Conservation (phyloP, 1,140 invertebrate genomes). For the Trypoxylus dichotomus region DNA sequence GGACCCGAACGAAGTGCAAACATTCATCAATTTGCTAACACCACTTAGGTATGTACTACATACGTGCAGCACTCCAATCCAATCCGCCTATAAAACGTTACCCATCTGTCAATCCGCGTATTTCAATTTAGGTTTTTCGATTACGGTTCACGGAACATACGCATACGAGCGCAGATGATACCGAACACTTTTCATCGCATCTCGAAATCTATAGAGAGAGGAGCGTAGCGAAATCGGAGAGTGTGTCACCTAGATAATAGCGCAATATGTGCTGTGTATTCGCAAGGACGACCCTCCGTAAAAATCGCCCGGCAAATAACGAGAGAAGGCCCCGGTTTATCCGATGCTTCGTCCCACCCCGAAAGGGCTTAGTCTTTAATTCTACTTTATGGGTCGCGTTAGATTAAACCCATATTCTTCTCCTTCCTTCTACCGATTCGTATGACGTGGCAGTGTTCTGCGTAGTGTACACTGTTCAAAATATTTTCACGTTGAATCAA, state of each 20-base stretch:
- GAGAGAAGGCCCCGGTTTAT: neutral
- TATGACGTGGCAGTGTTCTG: neutral
- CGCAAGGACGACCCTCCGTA: slow-evolving; percentile 11
- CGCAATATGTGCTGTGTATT: neutral
- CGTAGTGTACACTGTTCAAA: neutral
- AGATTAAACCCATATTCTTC: slow-evolving; percentile 16
- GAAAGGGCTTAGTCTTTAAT: slow-evolving; percentile 17
- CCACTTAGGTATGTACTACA: neutral
- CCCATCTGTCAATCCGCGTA: slow-evolving; percentile 13
- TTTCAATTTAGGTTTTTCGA: slow-evolving; percentile 18
- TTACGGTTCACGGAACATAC: neutral
- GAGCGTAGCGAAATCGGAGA: neutral
- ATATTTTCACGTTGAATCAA: no score
- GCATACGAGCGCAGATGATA: neutral
- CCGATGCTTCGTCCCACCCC: neutral
- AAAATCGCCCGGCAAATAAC: neutral
- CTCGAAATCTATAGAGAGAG: neutral
- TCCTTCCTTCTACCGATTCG: neutral
- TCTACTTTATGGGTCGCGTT: slow-evolving; percentile 23
- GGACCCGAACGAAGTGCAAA: neutral
- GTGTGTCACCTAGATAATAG: slow-evolving; percentile 25
- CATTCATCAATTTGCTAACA: neutral
- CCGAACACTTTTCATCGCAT: slow-evolving; percentile 3
- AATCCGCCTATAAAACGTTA: neutral
- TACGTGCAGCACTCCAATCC: neutral